phyloP scores from a whole-genome alignment of 2,113 vertebrate species.

The Poecile atricapillus region DNA sequence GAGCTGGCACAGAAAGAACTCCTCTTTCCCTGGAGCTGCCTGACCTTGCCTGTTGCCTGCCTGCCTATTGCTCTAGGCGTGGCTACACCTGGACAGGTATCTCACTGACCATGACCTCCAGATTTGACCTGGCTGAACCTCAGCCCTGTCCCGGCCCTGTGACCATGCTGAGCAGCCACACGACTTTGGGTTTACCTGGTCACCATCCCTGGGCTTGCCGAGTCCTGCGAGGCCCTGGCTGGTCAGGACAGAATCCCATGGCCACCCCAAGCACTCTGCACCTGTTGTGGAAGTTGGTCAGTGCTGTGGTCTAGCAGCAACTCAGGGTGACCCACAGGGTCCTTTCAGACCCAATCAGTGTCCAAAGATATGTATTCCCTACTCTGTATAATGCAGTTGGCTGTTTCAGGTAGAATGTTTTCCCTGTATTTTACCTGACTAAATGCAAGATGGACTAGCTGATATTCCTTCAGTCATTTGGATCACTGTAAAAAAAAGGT shows the following conservation, averaged over 20 bases:
- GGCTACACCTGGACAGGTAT: neutral
- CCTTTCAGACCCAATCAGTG: neutral
- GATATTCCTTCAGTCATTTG: neutral
- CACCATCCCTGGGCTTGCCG: neutral
- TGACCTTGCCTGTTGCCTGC: neutral
- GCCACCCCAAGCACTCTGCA: too few relatives aligned
- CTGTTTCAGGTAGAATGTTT: neutral
- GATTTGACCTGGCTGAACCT: neutral
- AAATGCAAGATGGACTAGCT: neutral
- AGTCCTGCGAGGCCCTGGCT: rapidly evolving
- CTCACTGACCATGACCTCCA: neutral
- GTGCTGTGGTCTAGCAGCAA: neutral
- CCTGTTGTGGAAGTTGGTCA: neutral
- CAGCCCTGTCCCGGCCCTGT: neutral
- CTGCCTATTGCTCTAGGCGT: neutral
- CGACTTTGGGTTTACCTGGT: neutral
- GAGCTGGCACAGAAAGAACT: neutral
- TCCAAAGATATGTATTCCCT: neutral
- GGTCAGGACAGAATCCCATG: neutral
- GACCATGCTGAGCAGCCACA: rapidly evolving
- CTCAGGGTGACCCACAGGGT: neutral
- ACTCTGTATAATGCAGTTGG: neutral
- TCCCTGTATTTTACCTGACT: neutral
- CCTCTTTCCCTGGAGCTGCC: neutral
- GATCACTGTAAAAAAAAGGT: neutral